Conservation (phyloP, 1,140 invertebrate species). For the Chironomus tepperi region DNA sequence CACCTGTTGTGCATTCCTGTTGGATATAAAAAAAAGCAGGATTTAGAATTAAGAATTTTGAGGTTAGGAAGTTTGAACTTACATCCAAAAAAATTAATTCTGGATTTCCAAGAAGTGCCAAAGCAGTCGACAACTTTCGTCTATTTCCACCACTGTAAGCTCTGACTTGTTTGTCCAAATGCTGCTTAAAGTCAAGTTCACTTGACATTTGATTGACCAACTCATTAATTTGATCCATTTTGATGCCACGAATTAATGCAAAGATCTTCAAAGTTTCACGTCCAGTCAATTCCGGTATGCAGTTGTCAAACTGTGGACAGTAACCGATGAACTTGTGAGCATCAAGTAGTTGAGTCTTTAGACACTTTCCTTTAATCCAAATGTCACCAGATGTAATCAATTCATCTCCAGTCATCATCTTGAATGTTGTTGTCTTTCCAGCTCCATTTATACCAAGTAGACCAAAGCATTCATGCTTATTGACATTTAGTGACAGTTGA, state of each 20-base stretch:
- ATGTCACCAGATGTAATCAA: conserved; percentile 39
- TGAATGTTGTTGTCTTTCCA: conserved; percentile 66
- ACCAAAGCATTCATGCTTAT: conserved; percentile 68
- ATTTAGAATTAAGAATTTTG: no score
- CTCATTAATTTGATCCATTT: conserved; percentile 41
- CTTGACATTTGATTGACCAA: conserved; percentile 38
- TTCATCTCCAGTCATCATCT: conserved; percentile 62
- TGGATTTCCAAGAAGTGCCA: conserved; percentile 78
- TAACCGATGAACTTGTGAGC: conserved; percentile 53
- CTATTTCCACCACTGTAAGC: conserved; percentile 84
- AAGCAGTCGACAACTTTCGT: conserved; percentile 81
- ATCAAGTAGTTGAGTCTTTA: conserved; percentile 43
- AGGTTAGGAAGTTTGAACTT: background rate
- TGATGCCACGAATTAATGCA: conserved; percentile 55
- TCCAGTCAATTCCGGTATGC: conserved; percentile 63
- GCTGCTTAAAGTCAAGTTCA: conserved; percentile 42
- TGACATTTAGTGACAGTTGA: conserved; percentile 57
- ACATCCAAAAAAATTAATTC: conserved; percentile 72
- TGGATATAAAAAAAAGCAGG: no score
- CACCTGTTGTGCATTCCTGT: conserved; percentile 74
- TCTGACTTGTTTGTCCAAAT: conserved; percentile 46
- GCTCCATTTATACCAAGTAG: conserved; percentile 70
- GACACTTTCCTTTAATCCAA: conserved; percentile 41
- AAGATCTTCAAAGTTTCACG: conserved; percentile 61
- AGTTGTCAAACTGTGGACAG: conserved; percentile 66